These are phyloP conservation scores for Phengaris alcon DNA, from an alignment of 2,888 invertebrate genomes.

Conservation along the genomic window DNA sequence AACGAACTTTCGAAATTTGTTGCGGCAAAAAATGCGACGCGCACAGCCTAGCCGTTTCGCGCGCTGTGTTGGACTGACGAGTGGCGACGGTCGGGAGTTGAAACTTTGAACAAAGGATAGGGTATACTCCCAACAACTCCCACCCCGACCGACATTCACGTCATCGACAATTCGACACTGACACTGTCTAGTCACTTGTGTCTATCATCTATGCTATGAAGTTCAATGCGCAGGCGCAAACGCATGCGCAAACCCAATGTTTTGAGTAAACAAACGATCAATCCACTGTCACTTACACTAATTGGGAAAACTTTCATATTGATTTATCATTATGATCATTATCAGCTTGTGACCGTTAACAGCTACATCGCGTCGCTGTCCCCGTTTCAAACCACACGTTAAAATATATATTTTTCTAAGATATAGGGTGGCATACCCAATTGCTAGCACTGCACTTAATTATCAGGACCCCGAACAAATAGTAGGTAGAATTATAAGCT, in stretches of 20 bases:
- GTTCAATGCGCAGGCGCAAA: conserved; percentile 23
- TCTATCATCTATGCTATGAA: neutral
- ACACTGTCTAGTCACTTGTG: neutral
- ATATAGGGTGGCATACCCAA: too few relatives aligned
- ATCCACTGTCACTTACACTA: conserved; percentile 7
- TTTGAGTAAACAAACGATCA: conserved; percentile 14
- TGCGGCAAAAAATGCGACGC: conserved; percentile 48
- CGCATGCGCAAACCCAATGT: conserved; percentile 1
- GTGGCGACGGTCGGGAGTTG: conserved; percentile 24
- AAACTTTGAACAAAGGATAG: conserved; percentile 6
- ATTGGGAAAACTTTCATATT: neutral
- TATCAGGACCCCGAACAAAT: too few relatives aligned
- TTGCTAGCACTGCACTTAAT: too few relatives aligned
- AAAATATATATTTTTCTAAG: too few relatives aligned
- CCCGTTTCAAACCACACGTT: too few relatives aligned
- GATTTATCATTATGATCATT: neutral
- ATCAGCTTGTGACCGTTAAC: neutral
- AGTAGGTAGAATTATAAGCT: too few relatives aligned
- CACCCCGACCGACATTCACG: neutral
- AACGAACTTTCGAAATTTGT: conserved; percentile 46
- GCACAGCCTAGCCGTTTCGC: conserved; percentile 56
- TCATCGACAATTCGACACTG: neutral
- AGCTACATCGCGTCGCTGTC: too few relatives aligned
- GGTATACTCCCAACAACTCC: neutral
- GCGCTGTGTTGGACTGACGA: conserved; percentile 62